Base-by-base conservation (phyloP, 1,140 invertebrate genomes). In the Neodiprion fabricii region DNA sequence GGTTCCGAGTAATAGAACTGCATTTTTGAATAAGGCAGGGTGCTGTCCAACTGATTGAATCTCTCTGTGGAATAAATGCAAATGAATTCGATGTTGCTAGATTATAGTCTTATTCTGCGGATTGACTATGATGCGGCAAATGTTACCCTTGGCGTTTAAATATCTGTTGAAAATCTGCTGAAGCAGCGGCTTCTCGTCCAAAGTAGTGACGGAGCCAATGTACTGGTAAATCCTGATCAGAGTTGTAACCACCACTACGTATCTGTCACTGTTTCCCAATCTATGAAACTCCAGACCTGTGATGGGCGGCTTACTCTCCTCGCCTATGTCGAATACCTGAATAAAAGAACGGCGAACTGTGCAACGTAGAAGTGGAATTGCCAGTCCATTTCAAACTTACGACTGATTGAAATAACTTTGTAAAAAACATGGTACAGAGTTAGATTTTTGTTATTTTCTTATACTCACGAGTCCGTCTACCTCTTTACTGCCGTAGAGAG, bases 311-410 rank as follows among this genome's bases (percentile, higher is more conserved):
- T 94, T 91, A 67, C 89, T 88, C 9, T 85, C 82, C 89, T 93
- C 92, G 10, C 95, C 95, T 75, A 98, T 91, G 84, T 97, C 96
- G 83, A 96, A 97, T 53, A 98, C 91, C 95, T 96, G 80, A 21
- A 87, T 87, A 76, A 76, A 75, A 72, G 21, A 49, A 65, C 28
- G 50, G 71, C 69, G 2, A 40, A 40, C 28, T 40, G 28, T 73
- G 48, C 17, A 40, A 40, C 28, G 28, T 40, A 40, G 28, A 40
- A 5, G 1, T 3, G 28, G 28, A 40, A 40, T 40, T 40, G 28
- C 28, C 28, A 40, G 28, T 40, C 28, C 2, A 40, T 40, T 40
- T 5, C 28, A 40, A 40, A 0, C 5, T 2, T 40, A 40, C 28
- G 28, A 40, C 28, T 40, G 28, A 40, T 5, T 40, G 1, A 40